A percentile compares a stretch with the other conserved stretches of the same genome.
Evolutionary conservation across 2,888 invertebrate genomes (phyloP).

Genomic region (Nysson spinosus): DNA sequence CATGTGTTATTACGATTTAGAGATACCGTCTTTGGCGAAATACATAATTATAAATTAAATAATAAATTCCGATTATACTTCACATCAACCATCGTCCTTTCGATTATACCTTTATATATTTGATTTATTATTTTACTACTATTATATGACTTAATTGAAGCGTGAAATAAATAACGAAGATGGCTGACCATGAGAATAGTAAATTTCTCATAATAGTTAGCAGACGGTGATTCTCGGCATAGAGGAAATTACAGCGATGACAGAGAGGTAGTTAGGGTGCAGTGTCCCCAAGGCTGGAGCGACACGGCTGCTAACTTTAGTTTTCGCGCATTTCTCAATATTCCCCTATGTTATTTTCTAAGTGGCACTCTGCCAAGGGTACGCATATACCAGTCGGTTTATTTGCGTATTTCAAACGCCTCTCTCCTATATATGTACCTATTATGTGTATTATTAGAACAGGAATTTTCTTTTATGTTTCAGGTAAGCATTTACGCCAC

Average conservation of each 20-base stretch:
- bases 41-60: no score
- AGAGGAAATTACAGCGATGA: not conserved
- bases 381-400: constrained; percentile 49
- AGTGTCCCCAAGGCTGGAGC: constrained; percentile 58
- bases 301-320: constrained; percentile 66
- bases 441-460: constrained; percentile 20
- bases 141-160: no score
- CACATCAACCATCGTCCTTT: no score
- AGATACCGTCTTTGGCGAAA: no score
- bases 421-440: constrained; percentile 24
- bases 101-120: no score
- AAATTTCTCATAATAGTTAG: no score
- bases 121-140: no score
- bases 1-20: no score
- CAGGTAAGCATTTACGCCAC: constrained; percentile 46
- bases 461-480: constrained; percentile 31
- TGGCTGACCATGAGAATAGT: no score
- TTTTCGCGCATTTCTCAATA: constrained; percentile 65
- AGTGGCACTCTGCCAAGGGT: constrained; percentile 58
- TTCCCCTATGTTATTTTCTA: constrained; percentile 62
- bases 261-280: constrained; percentile 32
- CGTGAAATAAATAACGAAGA: no score
- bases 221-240: not conserved
- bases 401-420: constrained; percentile 55
- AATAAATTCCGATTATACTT: no score